Evolutionary conservation across 35 echinoderm and acorn worm genomes (phyloP).

Genomic region (Anneissia japonica): DNA sequence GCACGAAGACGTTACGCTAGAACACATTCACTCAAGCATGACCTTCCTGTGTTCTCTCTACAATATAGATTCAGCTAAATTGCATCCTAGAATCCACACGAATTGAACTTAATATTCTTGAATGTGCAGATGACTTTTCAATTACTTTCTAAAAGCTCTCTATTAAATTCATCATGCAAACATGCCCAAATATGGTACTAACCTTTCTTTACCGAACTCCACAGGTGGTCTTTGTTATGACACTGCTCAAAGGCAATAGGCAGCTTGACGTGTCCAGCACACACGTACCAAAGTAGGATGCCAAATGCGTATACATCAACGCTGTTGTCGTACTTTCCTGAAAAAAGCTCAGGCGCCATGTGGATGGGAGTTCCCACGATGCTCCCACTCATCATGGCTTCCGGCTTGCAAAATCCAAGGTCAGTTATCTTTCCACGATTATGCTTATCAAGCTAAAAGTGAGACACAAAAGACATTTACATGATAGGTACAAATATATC

Average conservation of each 20-base stretch:
- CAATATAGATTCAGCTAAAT: too few relatives aligned
- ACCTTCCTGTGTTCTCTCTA: too few relatives aligned
- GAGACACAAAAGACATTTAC: too few relatives aligned
- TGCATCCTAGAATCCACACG: too few relatives aligned
- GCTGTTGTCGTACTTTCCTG: constrained; percentile 84
- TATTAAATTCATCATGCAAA: too few relatives aligned
- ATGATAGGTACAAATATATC: too few relatives aligned
- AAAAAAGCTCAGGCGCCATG: constrained; percentile 98
- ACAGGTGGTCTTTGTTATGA: constrained; percentile 91
- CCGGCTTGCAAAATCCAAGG: constrained; percentile 98
- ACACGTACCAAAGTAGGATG: constrained; percentile 95
- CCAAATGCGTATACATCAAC: constrained; percentile 97
- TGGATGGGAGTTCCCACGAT: constrained; percentile 99
- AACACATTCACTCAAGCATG: too few relatives aligned
- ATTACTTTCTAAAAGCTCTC: too few relatives aligned
- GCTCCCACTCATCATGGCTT: constrained; percentile 99
- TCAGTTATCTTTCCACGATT: constrained; percentile 95
- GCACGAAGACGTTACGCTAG: too few relatives aligned
- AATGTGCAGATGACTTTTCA: too few relatives aligned
- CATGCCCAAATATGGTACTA: too few relatives aligned
- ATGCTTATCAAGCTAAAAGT: constrained; percentile 61
- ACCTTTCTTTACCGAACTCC: constrained; percentile 94
- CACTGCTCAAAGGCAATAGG: constrained; percentile 90
- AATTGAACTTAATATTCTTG: too few relatives aligned
- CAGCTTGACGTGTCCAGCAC: constrained; percentile 75